Conservation (phyloP, 2,888 invertebrate genomes). For the Scaptomyza reducta region DNA sequence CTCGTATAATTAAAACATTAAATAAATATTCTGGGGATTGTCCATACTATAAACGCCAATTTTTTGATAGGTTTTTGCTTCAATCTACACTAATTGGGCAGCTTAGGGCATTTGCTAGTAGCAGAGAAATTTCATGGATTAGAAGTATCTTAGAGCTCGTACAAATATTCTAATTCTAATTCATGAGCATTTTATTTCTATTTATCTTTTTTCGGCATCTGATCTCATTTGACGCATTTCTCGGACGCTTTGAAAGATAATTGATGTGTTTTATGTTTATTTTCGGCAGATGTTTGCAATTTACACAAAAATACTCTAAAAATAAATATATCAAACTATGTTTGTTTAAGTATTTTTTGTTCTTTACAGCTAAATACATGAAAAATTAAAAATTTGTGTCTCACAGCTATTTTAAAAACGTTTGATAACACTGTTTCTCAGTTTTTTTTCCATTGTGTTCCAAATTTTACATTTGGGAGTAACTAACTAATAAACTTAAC, state of each 20-base stretch:
- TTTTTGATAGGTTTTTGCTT: slow-evolving; percentile 62
- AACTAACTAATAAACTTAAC: no score
- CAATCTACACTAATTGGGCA: slow-evolving; percentile 36
- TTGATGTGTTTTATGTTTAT: slow-evolving; percentile 57
- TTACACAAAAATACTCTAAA: slow-evolving; percentile 23
- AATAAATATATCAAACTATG: slow-evolving; percentile 12
- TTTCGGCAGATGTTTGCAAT: slow-evolving; percentile 68
- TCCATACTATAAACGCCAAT: slow-evolving; percentile 78
- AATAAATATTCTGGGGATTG: slow-evolving; percentile 70
- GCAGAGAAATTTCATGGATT: background rate
- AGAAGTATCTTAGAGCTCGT: background rate
- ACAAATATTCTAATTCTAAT: no score
- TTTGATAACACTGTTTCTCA: no score
- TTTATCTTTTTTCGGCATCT: slow-evolving; percentile 39
- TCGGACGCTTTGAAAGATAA: slow-evolving; percentile 26
- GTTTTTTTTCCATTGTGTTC: background rate
- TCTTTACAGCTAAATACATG: slow-evolving; percentile 55
- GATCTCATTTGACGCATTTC: slow-evolving; percentile 68
- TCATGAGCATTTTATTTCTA: slow-evolving; percentile 5
- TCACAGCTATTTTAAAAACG: no score
- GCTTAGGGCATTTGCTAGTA: slow-evolving; percentile 8
- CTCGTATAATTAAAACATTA: slow-evolving; percentile 50
- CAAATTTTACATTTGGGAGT: no score
- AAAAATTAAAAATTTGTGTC: no score
- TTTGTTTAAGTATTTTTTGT: slow-evolving; percentile 29